Base-by-base conservation (phyloP, 1,140 invertebrate species). In the Metaphire vulgaris region DNA sequence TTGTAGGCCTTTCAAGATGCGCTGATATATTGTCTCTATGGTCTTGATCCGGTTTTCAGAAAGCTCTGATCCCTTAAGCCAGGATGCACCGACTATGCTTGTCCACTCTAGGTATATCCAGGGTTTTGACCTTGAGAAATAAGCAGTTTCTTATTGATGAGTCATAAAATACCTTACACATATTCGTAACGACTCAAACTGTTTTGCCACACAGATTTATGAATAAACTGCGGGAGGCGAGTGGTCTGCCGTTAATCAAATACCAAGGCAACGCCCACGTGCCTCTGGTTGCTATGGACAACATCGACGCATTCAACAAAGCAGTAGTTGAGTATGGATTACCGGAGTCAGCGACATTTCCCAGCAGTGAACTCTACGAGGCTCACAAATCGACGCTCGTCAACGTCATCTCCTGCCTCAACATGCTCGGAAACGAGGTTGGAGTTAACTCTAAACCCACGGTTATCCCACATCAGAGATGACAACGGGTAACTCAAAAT, bases 371-470 rank as follows among this genome's bases (percentile, higher is more conserved):
- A 69, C 77, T 84, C 71, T 81, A 80, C 80, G 84, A 85, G 75
- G 79, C 81, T 16, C 76, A 82, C 26, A 84, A 85, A 72, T 82
- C 80, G 0, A 81, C 81, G 29, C 82, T 85, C 79, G 75, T 83
- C 28, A 85, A 85, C 78, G 83, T 85, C 78, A 80, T 85, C 77
- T 83, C 83, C 80, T 80, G 80, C 71, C 74, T 85, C 14, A 82
- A 85, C 79, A 83, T 81, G 75, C 78, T 85, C 65, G 84, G 84
- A 66, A 81, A 83, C 74, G 71, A 81, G 77, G 84, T 85, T n/a
- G n/a, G n/a, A n/a, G n/a, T n/a, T 21, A 56, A 12, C 6, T 12
- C 6, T 56, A 56, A 6, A 12, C 41, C 21, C 21, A 56, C 41
- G 21, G 41, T 56, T 12, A 21, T 21, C 41, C 6, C 6, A 56